phyloP scores from a whole-genome alignment of 2,888 invertebrate genomes.

The Chironomus riparius region DNA sequence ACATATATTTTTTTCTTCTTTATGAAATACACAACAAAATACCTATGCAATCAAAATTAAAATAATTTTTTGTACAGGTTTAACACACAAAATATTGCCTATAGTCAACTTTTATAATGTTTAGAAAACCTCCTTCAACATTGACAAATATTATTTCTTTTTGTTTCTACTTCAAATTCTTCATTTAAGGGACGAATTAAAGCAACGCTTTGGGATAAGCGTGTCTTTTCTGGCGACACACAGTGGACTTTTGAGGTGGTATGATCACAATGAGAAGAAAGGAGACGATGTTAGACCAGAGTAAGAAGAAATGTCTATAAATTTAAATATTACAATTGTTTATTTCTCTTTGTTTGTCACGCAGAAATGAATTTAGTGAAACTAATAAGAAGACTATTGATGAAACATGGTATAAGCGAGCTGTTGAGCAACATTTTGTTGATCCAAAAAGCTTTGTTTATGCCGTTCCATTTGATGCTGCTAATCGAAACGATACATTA shows the following conservation, averaged over 20 bases:
- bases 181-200: slow-evolving; percentile 63
- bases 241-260: slow-evolving; percentile 84
- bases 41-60: neutral
- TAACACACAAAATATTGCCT: slow-evolving; percentile 17
- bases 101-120: no score
- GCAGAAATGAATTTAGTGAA: slow-evolving; percentile 61
- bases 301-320: slow-evolving; percentile 32
- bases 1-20: neutral
- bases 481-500: slow-evolving; percentile 48
- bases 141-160: no score
- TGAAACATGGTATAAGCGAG: slow-evolving; percentile 81
- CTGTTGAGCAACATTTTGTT: slow-evolving; percentile 75
- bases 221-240: slow-evolving; percentile 83
- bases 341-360: neutral
- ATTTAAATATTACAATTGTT: neutral
- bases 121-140: no score
- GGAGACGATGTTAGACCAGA: slow-evolving; percentile 42
- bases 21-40: neutral
- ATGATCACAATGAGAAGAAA: slow-evolving; percentile 54
- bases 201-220: slow-evolving; percentile 73
- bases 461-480: slow-evolving; percentile 60
- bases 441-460: slow-evolving; percentile 74
- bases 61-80: neutral
- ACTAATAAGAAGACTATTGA: slow-evolving; percentile 71
- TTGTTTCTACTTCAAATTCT: slow-evolving; percentile 25